Percentiles rank a stretch among this genome's conserved stretches.
phyloP scores from a whole-genome alignment of 2,113 vertebrate species.

The Chaetorhynchus papuensis region DNA sequence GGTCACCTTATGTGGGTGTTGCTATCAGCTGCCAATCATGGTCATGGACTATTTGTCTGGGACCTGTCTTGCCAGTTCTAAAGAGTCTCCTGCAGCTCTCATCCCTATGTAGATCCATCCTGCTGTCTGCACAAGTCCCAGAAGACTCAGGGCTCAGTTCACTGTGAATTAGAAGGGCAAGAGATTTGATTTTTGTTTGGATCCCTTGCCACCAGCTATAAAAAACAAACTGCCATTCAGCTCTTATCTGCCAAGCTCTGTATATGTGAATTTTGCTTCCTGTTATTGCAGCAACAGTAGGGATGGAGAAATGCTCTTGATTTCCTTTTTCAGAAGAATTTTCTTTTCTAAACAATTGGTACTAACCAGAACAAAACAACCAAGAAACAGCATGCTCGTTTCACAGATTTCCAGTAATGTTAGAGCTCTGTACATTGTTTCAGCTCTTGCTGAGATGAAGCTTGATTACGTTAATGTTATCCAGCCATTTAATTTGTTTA shows the following conservation, averaged over 20 bases:
- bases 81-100: background rate
- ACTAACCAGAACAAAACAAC: conserved; percentile 72
- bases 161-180: background rate
- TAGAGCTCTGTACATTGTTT: conserved; percentile 64
- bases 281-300: conserved; percentile 73
- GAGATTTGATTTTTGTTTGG: conserved; percentile 46
- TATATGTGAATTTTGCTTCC: conserved; percentile 77
- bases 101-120: background rate
- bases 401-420: conserved; percentile 75
- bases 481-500: conserved; percentile 40
- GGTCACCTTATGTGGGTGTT: background rate
- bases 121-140: background rate
- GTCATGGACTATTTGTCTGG: rapidly evolving
- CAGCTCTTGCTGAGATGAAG: conserved; percentile 46
- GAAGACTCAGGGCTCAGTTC: background rate
- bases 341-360: conserved; percentile 78
- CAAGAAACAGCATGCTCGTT: conserved; percentile 61
- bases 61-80: background rate
- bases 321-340: conserved; percentile 76
- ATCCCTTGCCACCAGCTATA: conserved; percentile 41
- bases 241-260: conserved; percentile 76
- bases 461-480: conserved; percentile 40
- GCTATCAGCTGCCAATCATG: background rate
- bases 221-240: conserved; percentile 66
- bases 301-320: conserved; percentile 72